Conservation (phyloP, 64 coral and sea anemone species). For the Stylophora pistillata region DNA sequence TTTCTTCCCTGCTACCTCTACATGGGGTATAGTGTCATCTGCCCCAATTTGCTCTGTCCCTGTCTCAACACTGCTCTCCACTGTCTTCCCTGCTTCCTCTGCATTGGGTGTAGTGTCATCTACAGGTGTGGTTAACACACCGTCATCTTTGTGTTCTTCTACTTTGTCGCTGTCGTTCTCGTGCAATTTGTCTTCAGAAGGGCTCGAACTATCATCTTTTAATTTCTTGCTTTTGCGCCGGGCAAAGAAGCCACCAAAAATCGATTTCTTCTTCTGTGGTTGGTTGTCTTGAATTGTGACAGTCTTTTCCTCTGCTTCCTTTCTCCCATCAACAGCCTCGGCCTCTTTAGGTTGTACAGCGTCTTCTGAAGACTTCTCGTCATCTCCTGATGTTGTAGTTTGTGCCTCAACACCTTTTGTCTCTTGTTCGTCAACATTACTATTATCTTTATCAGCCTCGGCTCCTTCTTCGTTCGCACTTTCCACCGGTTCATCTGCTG, state of each 20-base stretch:
- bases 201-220: no score
- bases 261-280: background rate
- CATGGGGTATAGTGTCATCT: no score
- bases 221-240: no score
- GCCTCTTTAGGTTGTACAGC: conserved; percentile 2
- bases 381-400: background rate
- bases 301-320: background rate
- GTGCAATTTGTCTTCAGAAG: no score
- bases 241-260: no score
- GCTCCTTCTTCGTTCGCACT: conserved; percentile 6
- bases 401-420: background rate
- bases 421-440: background rate
- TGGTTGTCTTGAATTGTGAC: background rate
- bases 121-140: no score
- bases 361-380: background rate
- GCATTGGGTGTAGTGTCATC: no score
- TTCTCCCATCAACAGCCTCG: background rate
- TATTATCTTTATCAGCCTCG: background rate
- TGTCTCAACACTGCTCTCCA: no score
- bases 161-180: background rate
- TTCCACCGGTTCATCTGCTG: conserved; percentile 7
- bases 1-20: background rate
- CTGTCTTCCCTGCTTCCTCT: no score
- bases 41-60: background rate
- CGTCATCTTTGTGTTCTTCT: background rate